phyloP scores from a whole-genome alignment of 2,888 invertebrate genomes.

The Glyphotaelius pellucidus region DNA sequence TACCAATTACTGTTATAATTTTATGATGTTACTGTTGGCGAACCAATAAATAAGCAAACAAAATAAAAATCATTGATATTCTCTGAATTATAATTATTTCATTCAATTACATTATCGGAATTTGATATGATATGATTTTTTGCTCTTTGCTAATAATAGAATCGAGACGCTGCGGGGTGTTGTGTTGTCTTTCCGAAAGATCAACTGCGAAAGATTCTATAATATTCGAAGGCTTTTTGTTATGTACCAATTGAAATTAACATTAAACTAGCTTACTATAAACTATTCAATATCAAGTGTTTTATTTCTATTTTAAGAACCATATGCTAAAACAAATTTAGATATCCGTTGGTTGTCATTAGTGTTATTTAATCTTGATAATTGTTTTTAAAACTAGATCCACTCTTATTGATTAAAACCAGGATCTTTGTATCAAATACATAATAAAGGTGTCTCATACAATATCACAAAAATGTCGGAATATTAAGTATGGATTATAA shows the following conservation, averaged over 20 bases:
- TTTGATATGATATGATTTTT: background rate
- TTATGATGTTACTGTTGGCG: too few species aligned
- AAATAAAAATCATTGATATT: background rate
- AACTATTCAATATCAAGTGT: background rate
- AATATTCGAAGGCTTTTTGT: background rate
- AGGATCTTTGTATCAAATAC: too few species aligned
- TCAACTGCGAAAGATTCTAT: background rate
- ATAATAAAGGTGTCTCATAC: too few species aligned
- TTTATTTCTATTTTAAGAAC: too few species aligned
- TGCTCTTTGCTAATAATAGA: background rate
- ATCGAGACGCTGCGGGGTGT: background rate
- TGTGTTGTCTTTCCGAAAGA: background rate
- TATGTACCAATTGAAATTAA: background rate
- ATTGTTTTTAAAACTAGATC: background rate
- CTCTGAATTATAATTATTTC: background rate
- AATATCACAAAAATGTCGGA: background rate
- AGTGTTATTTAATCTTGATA: background rate
- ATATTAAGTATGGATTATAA: background rate
- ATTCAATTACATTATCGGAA: background rate
- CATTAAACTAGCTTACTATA: background rate
- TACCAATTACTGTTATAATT: too few species aligned
- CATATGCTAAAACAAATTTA: too few species aligned
- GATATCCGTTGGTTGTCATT: background rate
- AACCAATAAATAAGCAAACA: too few species aligned
- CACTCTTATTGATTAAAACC: background rate